Conservation (phyloP, 1,140 invertebrate species). For the Drepana arcuata region DNA sequence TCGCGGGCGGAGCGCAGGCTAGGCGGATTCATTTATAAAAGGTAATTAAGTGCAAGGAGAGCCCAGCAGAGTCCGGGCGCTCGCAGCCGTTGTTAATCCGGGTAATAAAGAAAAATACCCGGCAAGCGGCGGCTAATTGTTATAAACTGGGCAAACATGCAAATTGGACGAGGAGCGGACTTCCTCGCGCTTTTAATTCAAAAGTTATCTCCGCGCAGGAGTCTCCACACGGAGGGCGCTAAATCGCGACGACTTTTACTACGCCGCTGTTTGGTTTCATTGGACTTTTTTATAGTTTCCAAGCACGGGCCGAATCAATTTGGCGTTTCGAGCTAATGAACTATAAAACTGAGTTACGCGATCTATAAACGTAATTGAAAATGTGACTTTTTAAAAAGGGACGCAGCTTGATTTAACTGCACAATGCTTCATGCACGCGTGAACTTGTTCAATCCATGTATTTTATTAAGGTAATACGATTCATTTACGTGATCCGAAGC, state of each 20-base stretch:
- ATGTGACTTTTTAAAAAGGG: too few relatives aligned
- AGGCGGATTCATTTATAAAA: conserved; percentile 35
- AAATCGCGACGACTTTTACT: too few relatives aligned
- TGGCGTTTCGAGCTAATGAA: too few relatives aligned
- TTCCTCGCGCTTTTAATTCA: conserved; percentile 34
- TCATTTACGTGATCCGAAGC: too few relatives aligned
- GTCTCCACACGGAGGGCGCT: neutral
- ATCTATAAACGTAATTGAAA: too few relatives aligned
- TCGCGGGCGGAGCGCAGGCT: too few relatives aligned
- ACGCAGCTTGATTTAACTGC: too few relatives aligned
- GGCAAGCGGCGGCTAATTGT: conserved; percentile 46
- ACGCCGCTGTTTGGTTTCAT: too few relatives aligned
- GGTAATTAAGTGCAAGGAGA: conserved; percentile 29
- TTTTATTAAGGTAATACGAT: too few relatives aligned
- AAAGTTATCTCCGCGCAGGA: conserved; percentile 19
- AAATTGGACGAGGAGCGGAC: conserved; percentile 32
- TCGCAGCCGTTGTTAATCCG: conserved; percentile 30
- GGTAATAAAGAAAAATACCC: conserved; percentile 60
- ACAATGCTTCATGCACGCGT: too few relatives aligned
- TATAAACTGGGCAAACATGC: conserved; percentile 57
- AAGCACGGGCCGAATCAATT: conserved; percentile 8
- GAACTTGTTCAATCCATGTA: too few relatives aligned
- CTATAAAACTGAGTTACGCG: too few relatives aligned
- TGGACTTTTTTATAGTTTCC: neutral
- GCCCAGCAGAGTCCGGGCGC: neutral